Conservation (phyloP, 2,888 invertebrate species). For the Xestia c-nigrum region DNA sequence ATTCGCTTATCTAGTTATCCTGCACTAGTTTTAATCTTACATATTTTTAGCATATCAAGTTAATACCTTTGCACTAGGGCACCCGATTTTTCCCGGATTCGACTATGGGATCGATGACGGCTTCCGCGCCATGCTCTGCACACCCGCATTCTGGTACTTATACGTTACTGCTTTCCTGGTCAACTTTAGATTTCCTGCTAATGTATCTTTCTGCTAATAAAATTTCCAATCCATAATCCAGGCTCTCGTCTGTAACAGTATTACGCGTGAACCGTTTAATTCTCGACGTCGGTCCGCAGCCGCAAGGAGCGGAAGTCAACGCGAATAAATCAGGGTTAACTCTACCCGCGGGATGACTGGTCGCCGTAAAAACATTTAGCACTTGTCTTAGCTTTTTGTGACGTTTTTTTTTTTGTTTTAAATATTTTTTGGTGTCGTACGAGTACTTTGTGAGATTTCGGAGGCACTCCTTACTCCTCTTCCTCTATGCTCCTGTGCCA, state of each 20-base stretch:
- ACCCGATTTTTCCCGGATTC: too few species aligned
- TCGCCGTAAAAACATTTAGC: slow-evolving; percentile 67
- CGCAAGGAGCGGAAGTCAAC: slow-evolving; percentile 76
- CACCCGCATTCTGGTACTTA: too few species aligned
- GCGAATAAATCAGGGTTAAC: slow-evolving; percentile 85
- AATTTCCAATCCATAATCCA: slow-evolving; percentile 19
- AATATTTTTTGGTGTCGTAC: not conserved
- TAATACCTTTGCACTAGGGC: too few species aligned
- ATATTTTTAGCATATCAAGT: too few species aligned
- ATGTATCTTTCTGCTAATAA: not conserved
- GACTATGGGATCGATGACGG: too few species aligned
- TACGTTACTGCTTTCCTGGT: not conserved
- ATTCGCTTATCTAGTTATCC: not conserved
- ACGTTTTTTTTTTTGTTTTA: not conserved
- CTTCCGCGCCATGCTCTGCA: too few species aligned
- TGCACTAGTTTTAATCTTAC: too few species aligned
- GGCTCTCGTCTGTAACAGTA: slow-evolving; percentile 29
- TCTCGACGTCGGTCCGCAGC: slow-evolving; percentile 51
- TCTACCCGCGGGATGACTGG: slow-evolving; percentile 73
- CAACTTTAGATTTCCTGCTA: not conserved
- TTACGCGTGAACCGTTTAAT: slow-evolving; percentile 58
- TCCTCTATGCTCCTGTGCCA: not conserved
- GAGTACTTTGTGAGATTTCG: not conserved
- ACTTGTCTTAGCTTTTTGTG: not conserved
- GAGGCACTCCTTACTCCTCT: not conserved